Evolutionary conservation across 2,113 vertebrate genomes (phyloP).

Genomic region (Cercocebus atys): DNA sequence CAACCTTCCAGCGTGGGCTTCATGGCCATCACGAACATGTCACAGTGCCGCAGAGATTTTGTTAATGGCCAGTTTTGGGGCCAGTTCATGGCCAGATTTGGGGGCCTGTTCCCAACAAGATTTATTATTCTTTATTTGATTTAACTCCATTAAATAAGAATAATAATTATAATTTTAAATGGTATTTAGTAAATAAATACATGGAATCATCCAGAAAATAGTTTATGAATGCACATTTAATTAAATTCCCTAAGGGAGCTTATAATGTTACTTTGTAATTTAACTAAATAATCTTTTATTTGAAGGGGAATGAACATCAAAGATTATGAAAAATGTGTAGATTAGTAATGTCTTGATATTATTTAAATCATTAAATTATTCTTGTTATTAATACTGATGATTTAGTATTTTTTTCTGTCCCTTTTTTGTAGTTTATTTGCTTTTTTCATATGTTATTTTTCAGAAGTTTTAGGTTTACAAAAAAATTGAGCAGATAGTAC

Average conservation of each 20-base stretch:
- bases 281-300: background rate
- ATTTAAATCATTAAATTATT: background rate
- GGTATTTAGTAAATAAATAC: slow-evolving; percentile 44
- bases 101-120: too few species aligned
- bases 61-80: too few species aligned
- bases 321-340: background rate
- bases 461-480: background rate
- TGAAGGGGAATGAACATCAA: slow-evolving; percentile 6
- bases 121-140: slow-evolving; percentile 52
- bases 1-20: too few species aligned
- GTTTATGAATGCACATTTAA: slow-evolving; percentile 45
- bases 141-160: slow-evolving; percentile 43
- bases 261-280: slow-evolving; percentile 35
- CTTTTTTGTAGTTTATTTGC: background rate
- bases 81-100: too few species aligned
- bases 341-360: background rate
- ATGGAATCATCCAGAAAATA: slow-evolving; percentile 35
- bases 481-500: background rate
- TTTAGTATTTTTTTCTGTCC: background rate
- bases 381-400: background rate
- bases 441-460: background rate
- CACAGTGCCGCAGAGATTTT: too few species aligned
- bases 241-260: slow-evolving; percentile 43
- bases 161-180: slow-evolving; percentile 58
- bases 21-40: too few species aligned